Evolutionary conservation across 2,113 vertebrate species (phyloP).

Genomic region (Brienomyrus longianalis): DNA sequence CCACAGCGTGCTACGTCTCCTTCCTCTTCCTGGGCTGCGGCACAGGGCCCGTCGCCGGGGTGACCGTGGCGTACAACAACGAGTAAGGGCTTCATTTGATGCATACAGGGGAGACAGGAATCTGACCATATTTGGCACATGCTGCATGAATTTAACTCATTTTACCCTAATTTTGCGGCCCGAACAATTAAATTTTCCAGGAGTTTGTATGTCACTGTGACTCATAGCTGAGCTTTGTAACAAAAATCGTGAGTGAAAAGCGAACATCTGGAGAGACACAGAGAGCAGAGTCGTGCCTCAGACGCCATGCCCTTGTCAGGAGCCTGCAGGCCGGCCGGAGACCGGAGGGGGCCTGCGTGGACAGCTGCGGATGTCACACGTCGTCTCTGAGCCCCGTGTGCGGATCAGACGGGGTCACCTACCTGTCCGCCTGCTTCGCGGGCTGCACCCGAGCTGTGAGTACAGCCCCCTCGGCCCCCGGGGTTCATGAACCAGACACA

Average conservation of each 20-base stretch:
- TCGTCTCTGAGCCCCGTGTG: conserved; percentile 93
- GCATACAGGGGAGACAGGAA: background rate
- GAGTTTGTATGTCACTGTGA: background rate
- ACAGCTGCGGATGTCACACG: conserved; percentile 86
- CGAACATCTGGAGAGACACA: background rate
- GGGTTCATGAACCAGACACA: conserved; percentile 36
- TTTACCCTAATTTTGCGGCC: background rate
- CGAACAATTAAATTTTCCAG: background rate
- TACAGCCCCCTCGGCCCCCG: conserved; percentile 17
- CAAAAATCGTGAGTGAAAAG: background rate
- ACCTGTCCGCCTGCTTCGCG: conserved; percentile 93
- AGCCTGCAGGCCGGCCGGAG: conserved; percentile 66
- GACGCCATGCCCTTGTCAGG: conserved; percentile 49
- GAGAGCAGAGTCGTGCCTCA: background rate
- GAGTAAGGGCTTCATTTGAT: conserved; percentile 60
- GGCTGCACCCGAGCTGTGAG: conserved; percentile 75
- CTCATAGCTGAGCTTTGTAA: background rate
- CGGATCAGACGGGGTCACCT: conserved; percentile 84
- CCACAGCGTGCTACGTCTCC: conserved; percentile 90
- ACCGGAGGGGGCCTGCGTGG: conserved; percentile 79
- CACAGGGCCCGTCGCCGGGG: conserved; percentile 88
- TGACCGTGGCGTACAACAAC: conserved; percentile 84
- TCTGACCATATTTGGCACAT: background rate
- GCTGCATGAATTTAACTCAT: background rate
- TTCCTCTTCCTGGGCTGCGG: conserved; percentile 96